Conservation (phyloP, 1,140 invertebrate genomes). For the Nymphalis io region DNA sequence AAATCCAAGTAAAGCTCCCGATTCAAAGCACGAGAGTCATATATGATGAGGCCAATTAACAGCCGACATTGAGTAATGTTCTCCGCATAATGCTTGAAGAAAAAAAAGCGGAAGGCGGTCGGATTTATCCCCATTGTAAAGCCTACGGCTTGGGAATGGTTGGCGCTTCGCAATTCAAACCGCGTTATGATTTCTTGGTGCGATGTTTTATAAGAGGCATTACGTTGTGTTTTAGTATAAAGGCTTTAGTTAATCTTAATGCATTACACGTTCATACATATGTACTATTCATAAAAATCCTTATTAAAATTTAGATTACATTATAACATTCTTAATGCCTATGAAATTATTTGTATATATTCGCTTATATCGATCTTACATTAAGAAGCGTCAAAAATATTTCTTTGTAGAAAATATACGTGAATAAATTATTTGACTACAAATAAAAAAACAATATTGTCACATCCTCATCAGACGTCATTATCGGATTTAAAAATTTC, state of each 20-base stretch:
- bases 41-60: slow-evolving; percentile 53
- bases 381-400: no score
- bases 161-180: slow-evolving; percentile 15
- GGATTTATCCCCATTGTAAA: slow-evolving; percentile 42
- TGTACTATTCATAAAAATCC: no score
- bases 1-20: slow-evolving; percentile 11
- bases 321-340: no score
- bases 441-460: background rate
- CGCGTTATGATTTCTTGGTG: slow-evolving; percentile 15
- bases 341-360: no score
- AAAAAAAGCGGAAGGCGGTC: slow-evolving; percentile 39
- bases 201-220: background rate
- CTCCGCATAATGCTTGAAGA: slow-evolving; percentile 43
- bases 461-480: background rate
- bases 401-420: no score
- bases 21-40: slow-evolving; percentile 35
- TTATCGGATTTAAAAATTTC: background rate
- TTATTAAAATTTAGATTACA: no score
- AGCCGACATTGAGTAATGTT: slow-evolving; percentile 53
- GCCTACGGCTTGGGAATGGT: slow-evolving; percentile 16
- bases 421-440: no score
- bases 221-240: background rate
- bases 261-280: no score
- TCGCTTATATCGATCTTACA: no score
- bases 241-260: no score